These are phyloP conservation scores for Todus mexicanus DNA, from an alignment of 2,797 vertebrate genomes.

Conservation along the genomic window DNA sequence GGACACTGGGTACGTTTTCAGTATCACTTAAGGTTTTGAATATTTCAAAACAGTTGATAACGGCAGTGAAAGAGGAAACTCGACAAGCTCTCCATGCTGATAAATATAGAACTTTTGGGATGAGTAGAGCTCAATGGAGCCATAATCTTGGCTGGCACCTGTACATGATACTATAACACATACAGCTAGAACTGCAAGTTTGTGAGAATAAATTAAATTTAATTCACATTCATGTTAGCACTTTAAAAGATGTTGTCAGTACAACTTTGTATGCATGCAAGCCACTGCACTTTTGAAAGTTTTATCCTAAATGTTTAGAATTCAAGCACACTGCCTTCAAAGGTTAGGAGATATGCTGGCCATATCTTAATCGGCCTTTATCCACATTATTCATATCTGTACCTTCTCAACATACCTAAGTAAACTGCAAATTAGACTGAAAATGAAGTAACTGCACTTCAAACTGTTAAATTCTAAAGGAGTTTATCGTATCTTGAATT, in stretches of 20 bases:
- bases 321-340: neutral
- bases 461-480: neutral
- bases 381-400: neutral
- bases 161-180: conserved; percentile 55
- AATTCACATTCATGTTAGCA: conserved; percentile 53
- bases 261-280: conserved; percentile 49
- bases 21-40: conserved; percentile 51
- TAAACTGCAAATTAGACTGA: conserved; percentile 20
- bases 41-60: conserved; percentile 60
- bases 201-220: conserved; percentile 62
- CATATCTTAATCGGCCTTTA: neutral
- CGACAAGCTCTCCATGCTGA: conserved; percentile 31
- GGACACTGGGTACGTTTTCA: conserved; percentile 36
- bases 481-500: neutral
- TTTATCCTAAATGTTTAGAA: conserved; percentile 22
- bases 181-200: conserved; percentile 48
- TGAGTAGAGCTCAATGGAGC: conserved; percentile 37
- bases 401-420: neutral
- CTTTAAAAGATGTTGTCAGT: conserved; percentile 58
- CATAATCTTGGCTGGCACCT: conserved; percentile 55
- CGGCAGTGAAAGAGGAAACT: conserved; percentile 32
- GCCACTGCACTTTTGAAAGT: conserved; percentile 57
- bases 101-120: conserved; percentile 62
- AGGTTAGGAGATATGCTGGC: neutral
- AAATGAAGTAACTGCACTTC: conserved; percentile 16